Conservation (phyloP, 2,113 vertebrate species). For the Indicator indicator region DNA sequence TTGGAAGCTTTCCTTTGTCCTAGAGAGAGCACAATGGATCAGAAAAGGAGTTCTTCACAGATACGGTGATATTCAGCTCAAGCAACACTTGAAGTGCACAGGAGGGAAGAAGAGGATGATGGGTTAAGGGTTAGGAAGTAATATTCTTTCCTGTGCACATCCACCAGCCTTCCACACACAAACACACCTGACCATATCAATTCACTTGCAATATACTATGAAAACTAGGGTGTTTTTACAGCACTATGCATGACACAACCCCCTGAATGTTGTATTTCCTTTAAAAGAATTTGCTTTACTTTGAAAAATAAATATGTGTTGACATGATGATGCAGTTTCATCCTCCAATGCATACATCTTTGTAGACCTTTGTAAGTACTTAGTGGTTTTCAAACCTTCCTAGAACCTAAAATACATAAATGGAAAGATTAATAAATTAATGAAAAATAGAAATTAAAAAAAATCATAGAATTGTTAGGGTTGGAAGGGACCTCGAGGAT, state of each 20-base stretch:
- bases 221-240: accelerated
- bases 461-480: neutral
- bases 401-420: neutral
- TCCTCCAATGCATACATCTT: neutral
- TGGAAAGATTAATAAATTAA: neutral
- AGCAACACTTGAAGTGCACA: neutral
- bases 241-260: neutral
- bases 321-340: neutral
- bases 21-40: neutral
- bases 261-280: neutral
- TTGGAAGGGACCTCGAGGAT: too few species aligned
- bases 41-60: neutral
- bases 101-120: neutral
- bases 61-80: neutral
- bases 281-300: neutral
- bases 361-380: neutral
- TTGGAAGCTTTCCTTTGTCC: conserved; percentile 25
- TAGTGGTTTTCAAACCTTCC: neutral
- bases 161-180: neutral
- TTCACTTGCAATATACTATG: neutral
- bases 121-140: neutral
- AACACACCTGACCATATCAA: neutral
- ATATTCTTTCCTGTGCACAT: neutral
- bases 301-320: neutral
- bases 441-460: neutral